Evolutionary conservation across 2,797 vertebrate species (phyloP).

Genomic region (Melanotaenia trifasciata): DNA sequence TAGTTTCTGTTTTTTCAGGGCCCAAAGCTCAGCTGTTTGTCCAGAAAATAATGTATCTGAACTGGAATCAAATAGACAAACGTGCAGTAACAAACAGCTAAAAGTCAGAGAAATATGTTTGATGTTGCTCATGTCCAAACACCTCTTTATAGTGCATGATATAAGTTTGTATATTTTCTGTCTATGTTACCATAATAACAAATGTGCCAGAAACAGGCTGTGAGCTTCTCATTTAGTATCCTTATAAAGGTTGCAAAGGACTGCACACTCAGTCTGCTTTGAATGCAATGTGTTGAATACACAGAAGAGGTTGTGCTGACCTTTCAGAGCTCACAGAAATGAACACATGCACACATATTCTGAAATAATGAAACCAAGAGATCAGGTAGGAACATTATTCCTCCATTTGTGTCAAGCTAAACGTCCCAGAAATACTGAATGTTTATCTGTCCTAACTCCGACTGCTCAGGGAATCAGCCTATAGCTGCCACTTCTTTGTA

Average conservation of each 20-base stretch:
- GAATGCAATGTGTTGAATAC: conserved; percentile 7
- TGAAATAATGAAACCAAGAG: neutral
- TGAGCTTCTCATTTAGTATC: conserved; percentile 7
- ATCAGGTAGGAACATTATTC: neutral
- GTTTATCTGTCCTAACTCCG: neutral
- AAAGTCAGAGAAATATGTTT: neutral
- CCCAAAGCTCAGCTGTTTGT: neutral
- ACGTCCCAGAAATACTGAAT: conserved; percentile 12
- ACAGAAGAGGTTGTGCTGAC: conserved; percentile 30
- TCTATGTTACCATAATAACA: conserved; percentile 11
- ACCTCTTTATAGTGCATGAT: neutral
- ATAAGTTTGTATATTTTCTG: conserved; percentile 1
- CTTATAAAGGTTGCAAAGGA: conserved; percentile 11
- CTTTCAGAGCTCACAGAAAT: neutral
- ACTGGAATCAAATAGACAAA: conserved; percentile 2
- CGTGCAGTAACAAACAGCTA: neutral
- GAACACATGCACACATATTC: neutral
- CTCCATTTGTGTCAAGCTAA: neutral
- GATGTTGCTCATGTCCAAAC: neutral
- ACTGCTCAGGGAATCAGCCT: conserved; percentile 1
- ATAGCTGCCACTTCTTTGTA: conserved; percentile 4
- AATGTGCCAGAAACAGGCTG: conserved; percentile 19
- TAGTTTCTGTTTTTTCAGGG: neutral
- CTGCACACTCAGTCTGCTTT: conserved; percentile 9
- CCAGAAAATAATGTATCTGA: neutral